Evolutionary conservation across 2,797 vertebrate genomes (phyloP).

Genomic region (Semotilus atromaculatus): DNA sequence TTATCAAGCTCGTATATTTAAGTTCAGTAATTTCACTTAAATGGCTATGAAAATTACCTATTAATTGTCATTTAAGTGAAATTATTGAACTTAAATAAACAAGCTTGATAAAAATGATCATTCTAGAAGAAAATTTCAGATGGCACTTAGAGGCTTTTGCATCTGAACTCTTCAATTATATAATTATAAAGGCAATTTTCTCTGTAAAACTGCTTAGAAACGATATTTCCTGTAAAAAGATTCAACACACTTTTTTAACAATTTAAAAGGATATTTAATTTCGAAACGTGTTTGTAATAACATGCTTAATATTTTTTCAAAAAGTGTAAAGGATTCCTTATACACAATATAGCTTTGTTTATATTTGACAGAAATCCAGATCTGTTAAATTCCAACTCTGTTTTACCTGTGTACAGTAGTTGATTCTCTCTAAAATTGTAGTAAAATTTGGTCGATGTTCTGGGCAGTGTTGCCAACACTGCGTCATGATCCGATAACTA

Average conservation of each 20-base stretch:
- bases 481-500: conserved; percentile 92
- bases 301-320: background rate
- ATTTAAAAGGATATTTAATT: background rate
- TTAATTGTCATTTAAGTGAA: no score
- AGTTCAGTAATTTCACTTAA: no score
- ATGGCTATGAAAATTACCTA: no score
- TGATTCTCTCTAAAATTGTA: conserved; percentile 89
- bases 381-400: background rate
- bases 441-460: conserved; percentile 90
- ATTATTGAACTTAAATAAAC: no score
- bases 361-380: background rate
- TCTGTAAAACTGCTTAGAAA: background rate
- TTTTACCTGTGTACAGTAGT: conserved; percentile 89
- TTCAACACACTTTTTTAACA: background rate
- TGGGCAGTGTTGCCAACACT: conserved; percentile 93
- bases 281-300: background rate
- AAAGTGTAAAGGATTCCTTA: background rate
- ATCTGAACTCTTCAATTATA: no score
- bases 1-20: no score
- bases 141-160: no score
- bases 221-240: background rate
- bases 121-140: no score
- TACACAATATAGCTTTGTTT: background rate
- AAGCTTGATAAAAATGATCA: no score
- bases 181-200: background rate